These are phyloP conservation scores for Xestobium rufovillosum DNA, from an alignment of 2,888 invertebrate genomes.

Conservation along the genomic window DNA sequence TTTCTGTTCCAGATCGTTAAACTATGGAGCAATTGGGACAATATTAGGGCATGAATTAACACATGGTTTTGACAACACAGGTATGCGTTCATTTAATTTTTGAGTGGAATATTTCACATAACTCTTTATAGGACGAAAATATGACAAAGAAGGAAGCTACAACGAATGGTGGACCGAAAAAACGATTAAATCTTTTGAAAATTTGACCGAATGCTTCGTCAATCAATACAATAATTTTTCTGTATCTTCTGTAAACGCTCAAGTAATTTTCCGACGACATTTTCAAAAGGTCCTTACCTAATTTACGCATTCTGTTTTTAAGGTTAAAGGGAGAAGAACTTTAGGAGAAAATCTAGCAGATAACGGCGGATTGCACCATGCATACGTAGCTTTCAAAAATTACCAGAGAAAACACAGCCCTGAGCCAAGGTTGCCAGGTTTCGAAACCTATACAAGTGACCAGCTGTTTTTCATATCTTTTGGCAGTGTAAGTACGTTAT, in stretches of 20 bases:
- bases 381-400: slow-evolving; percentile 58
- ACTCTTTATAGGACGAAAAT: slow-evolving; percentile 59
- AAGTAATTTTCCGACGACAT: slow-evolving; percentile 53
- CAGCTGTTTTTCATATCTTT: slow-evolving; percentile 76
- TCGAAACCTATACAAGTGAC: slow-evolving; percentile 60
- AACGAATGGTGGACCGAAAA: slow-evolving; percentile 85
- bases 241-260: slow-evolving; percentile 53
- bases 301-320: slow-evolving; percentile 19
- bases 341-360: slow-evolving; percentile 79
- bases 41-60: slow-evolving; percentile 68
- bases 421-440: slow-evolving; percentile 64
- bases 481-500: slow-evolving; percentile 67
- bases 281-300: too few relatives aligned
- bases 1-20: slow-evolving; percentile 56
- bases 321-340: slow-evolving; percentile 69
- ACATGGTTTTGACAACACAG: slow-evolving; percentile 52
- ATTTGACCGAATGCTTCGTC: slow-evolving; percentile 75
- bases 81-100: slow-evolving; percentile 31
- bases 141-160: slow-evolving; percentile 77
- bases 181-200: slow-evolving; percentile 67
- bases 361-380: slow-evolving; percentile 72
- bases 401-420: slow-evolving; percentile 51
- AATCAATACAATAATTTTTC: slow-evolving; percentile 71
- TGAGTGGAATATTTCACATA: background rate
- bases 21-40: slow-evolving; percentile 75